Base-by-base conservation (phyloP, 1,140 invertebrate genomes). In the Trichogramma pretiosum region DNA sequence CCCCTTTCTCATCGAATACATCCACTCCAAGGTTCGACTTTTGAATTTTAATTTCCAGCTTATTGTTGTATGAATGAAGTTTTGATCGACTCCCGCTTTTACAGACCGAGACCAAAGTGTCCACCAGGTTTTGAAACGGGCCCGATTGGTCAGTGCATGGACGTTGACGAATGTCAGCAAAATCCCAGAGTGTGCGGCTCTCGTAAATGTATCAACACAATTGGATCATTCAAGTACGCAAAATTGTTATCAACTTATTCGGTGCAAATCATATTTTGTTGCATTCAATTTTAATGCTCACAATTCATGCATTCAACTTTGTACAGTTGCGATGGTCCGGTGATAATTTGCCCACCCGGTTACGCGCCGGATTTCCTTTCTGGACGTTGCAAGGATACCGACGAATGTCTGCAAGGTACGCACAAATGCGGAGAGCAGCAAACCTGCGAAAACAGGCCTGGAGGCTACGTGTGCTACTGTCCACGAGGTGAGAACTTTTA, bases 381-480 rank as follows among this genome's bases (percentile, higher is more conserved):
- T 1, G 53, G 54, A n/a, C 50, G 53, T 16, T 83, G 81, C 49
- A 54, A 80, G 2, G 82, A 85, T 60, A 69, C 86, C 8, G 78
- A 88, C 57, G 86, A 89, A 59, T 89, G 85, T 55, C 60, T 68
- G 0, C 74, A 76, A 5, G 78, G 77, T 0, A 77, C 69, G 3
- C 81, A 84, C 42, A 76, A 78, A 54, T 92, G 88, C 58, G 74
- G 72, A 0, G 62, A 72, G 0, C 73, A 77, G n/a, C 85, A 90
- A 62, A 72, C 75, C 2, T 92, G 89, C 57, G 77, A 78, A 35
- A 91, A 92, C 64, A 72, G 79, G 4, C 72, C 69, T 3, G 87
- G 87, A 11, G 83, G 83, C 3, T 89, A 87, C 57, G 70, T 79
- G 0, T 91, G 88, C 56, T 68, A 76, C 26, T 92, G 89, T 61